Evolutionary conservation across 2,113 vertebrate genomes (phyloP), one percentile per base, ranked within the genome.

Genomic region (Barnardius zonarius): DNA sequence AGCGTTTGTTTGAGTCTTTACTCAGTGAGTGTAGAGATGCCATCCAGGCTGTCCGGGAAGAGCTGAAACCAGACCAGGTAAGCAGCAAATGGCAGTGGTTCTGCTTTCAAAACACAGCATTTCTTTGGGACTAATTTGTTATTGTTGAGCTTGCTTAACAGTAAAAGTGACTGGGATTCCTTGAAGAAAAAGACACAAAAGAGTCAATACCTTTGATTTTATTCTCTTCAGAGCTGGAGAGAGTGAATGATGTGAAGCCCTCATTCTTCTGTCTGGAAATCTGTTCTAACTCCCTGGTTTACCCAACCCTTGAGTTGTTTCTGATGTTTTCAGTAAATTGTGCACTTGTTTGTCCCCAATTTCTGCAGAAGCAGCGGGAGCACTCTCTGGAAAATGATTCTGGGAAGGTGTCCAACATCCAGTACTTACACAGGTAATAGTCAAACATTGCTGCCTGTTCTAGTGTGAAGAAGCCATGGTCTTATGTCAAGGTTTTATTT

Each of bases 11-110:
- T 77, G 99, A 99, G 69, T 99, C 99, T 48, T 97, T 99, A 85
- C 98, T 99, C 97, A 98, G 98, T 6, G 99, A 99, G 97, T 99
- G 99, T 93, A 98, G 99, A 97, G 99, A 99, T 93, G 99, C 99
- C 91, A 99, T 99, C 93, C 99, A 99, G 97, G 99, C 99, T 11
- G 99, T 99, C 54, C 98, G 98, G 67, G 99, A 99, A 51, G 99
- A 99, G 43, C 97, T 99, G 59, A 99, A 99, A 97, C 98, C 97
- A 6, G 99, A 99, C 67, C 98, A 98, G 98, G 99, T 99, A 93
- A 97, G 92, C 57, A 88, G 39, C 66, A 92, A 59, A 30, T 57
- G 17, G 23, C 35, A 44, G 11, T 44, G 9, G 41, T 90, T 46
- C n/a, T 59, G 2, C 70, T 73, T 88, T 10, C 25, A 46, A 0